phyloP scores from a whole-genome alignment of 2,888 invertebrate species.

The Proisotoma minuta region DNA sequence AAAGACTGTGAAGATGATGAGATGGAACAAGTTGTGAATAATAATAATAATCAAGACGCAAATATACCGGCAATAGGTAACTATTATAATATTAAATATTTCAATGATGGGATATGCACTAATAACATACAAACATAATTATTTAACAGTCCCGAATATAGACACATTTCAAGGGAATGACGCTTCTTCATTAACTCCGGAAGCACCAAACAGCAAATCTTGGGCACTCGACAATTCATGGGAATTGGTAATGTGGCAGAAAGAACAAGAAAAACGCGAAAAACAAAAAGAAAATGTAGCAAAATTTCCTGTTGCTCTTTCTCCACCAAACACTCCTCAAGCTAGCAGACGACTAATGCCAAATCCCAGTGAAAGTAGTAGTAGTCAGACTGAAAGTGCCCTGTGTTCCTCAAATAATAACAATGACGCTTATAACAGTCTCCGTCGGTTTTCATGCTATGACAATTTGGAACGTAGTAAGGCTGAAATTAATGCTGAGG shows the following conservation, averaged over 20 bases:
- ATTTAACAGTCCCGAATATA: too few relatives aligned
- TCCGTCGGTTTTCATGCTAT: constrained; percentile 45
- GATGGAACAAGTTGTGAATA: too few relatives aligned
- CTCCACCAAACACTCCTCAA: constrained; percentile 39
- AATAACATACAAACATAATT: too few relatives aligned
- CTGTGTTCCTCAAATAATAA: constrained; percentile 36
- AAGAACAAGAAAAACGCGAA: constrained; percentile 34
- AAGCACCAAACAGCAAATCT: constrained; percentile 38
- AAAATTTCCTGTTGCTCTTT: constrained; percentile 39
- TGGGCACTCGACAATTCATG: constrained; percentile 45
- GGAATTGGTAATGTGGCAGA: constrained; percentile 44
- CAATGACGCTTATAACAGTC: constrained; percentile 31
- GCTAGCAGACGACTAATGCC: constrained; percentile 18
- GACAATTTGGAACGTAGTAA: constrained; percentile 45
- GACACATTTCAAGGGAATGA: too few relatives aligned
- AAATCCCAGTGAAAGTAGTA: constrained; percentile 26
- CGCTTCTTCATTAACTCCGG: too few relatives aligned
- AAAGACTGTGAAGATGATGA: too few relatives aligned
- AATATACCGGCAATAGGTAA: too few relatives aligned
- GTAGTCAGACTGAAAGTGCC: constrained; percentile 37
- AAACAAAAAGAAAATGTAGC: constrained; percentile 28
- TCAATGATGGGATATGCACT: too few relatives aligned
- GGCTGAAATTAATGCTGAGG: constrained; percentile 36
- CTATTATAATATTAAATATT: too few relatives aligned
- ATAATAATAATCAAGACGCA: too few relatives aligned